Base-by-base conservation (phyloP, 2,888 invertebrate genomes). In the Mythimna impura region DNA sequence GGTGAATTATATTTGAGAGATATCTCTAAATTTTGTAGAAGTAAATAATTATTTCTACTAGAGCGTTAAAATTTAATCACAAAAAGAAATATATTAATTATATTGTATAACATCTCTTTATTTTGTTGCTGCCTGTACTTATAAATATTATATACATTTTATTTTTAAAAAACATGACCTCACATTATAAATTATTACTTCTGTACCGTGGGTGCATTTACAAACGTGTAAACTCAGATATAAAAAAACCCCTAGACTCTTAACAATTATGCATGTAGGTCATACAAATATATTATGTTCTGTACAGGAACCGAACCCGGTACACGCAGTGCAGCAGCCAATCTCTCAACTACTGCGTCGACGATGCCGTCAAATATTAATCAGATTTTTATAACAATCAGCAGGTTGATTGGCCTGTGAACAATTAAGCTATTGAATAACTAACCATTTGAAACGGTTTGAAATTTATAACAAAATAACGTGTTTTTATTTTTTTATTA, bases 361-460 rank as follows among this genome's bases (percentile, higher is more conserved):
- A 5, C 1, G 17, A 6, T 47, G 2, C 47, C 7, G 6, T 47
- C 4, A 47, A 47, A 47, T 20, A 55, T 43, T 36, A 50, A 58
- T 58, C 30, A 40, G 40, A 54, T 71, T 43, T 68, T 14, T 67
- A 66, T 55, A 77, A 72, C 67, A 81, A 82, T 72, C 65, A 55
- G 4, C 22, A n/a, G 17, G 62, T 80, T 80, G 66, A 73, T 66
- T 73, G 65, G 47, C 20, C 17, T 66, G 36, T 25, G 65, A 66
- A 78, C 68, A 82, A 80, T 82, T 72, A 80, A 82, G 68, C 43
- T 57, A 82, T 70, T 68, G 55, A 55, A 71, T 66, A 66, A 71
- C 83, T 70, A 74, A 43, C 67, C 70, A 79, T 81, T 81, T 63
- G 83, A 17, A 47, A 82, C 55, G 80, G 80, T 68, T 70, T 81